Base-by-base conservation (phyloP, 30 jellyfish, hydroid and myxozoan species). In the Hydractinia echinata region DNA sequence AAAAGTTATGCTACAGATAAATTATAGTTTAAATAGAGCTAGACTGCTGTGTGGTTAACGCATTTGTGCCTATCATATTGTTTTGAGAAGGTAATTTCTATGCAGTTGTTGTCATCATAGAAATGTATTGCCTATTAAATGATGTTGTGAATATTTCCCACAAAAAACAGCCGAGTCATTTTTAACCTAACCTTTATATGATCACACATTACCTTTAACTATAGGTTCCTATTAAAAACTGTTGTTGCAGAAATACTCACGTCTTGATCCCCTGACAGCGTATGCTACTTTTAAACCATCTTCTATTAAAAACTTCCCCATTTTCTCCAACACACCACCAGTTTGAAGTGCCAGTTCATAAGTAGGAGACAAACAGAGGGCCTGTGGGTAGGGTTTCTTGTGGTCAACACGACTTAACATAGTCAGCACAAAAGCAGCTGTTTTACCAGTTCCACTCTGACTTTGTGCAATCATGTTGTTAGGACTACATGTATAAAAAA, bases 371-470 rank as follows among this genome's bases (percentile, higher is more conserved):
- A 95, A 85, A 60, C 95, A 76, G 56, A 95, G 60, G 4, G 99
- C 99, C 90, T 95, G 97, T 15, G 99, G 99, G 79, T 76, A 86
- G 2, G 79, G 89, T 53, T 85, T 89, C 16, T 82, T 66, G 16
- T 64, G 48, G 61, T 95, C 95, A 67, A 89, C 89, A 61, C 96
- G 92, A 39, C 95, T 84, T 11, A 95, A 89, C 89, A 95, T 79
- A 19, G 99, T 87, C 66, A 95, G 72, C 4, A 84, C 99, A 86
- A 95, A 95, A n/a, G 99, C 99, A 52, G 97, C 99, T 4, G 99
- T 95, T 77, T 95, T 95, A 20, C 99, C 99, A 2, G 99, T 95
- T 5, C 99, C 99, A 89, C 97, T 95, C 72, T 95, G 99, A 1
- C 95, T 78, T 61, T 95, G 99, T 48, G 99, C 99, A 77, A 95